Conservation (phyloP, 1,140 invertebrate genomes). For the Drosophila parabipectinata region DNA sequence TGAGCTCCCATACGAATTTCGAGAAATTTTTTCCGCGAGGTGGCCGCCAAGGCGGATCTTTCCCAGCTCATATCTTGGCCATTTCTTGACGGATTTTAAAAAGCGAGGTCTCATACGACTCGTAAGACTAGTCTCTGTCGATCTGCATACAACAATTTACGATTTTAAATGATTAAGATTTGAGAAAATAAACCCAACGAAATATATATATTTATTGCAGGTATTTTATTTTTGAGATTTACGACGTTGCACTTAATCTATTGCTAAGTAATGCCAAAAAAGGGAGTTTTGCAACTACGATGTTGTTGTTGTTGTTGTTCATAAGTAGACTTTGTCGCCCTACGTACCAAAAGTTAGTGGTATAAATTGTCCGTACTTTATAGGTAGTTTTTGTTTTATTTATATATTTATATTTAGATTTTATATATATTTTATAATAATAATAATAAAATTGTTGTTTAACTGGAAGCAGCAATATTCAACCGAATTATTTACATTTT, state of each 20-base stretch:
- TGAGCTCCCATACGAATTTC: no score
- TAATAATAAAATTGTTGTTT: slow-evolving; percentile 5
- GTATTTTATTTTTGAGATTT: slow-evolving; percentile 35
- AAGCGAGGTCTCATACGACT: no score
- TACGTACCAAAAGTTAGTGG: slow-evolving; percentile 13
- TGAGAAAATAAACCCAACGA: neutral
- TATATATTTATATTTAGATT: neutral
- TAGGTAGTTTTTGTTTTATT: slow-evolving; percentile 3
- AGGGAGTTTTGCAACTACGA: slow-evolving; percentile 22
- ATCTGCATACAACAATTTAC: no score
- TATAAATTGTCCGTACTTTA: slow-evolving; percentile 20
- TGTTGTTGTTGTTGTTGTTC: slow-evolving; percentile 13
- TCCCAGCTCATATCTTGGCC: no score
- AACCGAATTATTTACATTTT: slow-evolving; percentile 18
- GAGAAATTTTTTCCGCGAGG: no score
- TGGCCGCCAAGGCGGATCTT: no score
- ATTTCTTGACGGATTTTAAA: no score
- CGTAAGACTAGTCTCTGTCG: no score
- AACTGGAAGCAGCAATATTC: slow-evolving; percentile 22
- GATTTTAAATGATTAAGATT: neutral
- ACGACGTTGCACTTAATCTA: slow-evolving; percentile 8
- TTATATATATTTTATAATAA: neutral
- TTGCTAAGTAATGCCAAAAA: slow-evolving; percentile 13
- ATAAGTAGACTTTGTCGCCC: slow-evolving; percentile 21
- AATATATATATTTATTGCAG: slow-evolving; percentile 3